Evolutionary conservation across 1,140 invertebrate species (phyloP).

Genomic region (Delia radicum): DNA sequence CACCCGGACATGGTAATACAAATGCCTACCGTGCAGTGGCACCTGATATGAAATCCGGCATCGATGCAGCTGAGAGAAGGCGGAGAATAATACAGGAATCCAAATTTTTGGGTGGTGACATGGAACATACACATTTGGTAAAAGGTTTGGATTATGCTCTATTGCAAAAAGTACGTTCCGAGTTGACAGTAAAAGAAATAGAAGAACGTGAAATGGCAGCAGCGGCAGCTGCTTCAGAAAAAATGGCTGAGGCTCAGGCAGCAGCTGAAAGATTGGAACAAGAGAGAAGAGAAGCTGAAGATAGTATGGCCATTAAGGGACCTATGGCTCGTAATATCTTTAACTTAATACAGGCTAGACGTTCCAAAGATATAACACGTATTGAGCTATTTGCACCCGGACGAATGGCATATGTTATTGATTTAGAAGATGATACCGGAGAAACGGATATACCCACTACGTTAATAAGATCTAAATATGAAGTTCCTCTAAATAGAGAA

Average conservation of each 20-base stretch:
- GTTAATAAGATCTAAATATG: conserved; percentile 90
- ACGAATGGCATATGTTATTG: conserved; percentile 97
- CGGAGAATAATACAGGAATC: conserved; percentile 98
- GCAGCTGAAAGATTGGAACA: conserved; percentile 62
- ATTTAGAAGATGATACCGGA: conserved; percentile 85
- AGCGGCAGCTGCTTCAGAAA: conserved; percentile 75
- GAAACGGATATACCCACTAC: conserved; percentile 94
- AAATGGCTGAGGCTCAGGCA: conserved; percentile 61
- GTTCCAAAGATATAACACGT: conserved; percentile 71
- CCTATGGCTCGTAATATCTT: conserved; percentile 75
- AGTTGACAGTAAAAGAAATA: conserved; percentile 74
- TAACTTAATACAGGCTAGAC: conserved; percentile 65
- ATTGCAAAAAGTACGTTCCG: conserved; percentile 91
- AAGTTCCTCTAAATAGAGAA: conserved; percentile 72
- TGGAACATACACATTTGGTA: conserved; percentile 99
- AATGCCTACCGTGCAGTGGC: conserved; percentile 94
- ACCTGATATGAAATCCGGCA: conserved; percentile 88
- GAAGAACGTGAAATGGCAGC: conserved; percentile 83
- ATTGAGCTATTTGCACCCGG: conserved; percentile 96
- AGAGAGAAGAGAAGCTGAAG: conserved; percentile 51
- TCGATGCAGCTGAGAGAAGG: conserved; percentile 93
- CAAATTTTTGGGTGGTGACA: conserved; percentile 99
- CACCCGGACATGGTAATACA: conserved; percentile 55
- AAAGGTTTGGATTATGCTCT: conserved; percentile 99
- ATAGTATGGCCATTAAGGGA: conserved; percentile 80